Evolutionary conservation across 2,113 vertebrate genomes (phyloP).

Genomic region (Chaetops frenatus): DNA sequence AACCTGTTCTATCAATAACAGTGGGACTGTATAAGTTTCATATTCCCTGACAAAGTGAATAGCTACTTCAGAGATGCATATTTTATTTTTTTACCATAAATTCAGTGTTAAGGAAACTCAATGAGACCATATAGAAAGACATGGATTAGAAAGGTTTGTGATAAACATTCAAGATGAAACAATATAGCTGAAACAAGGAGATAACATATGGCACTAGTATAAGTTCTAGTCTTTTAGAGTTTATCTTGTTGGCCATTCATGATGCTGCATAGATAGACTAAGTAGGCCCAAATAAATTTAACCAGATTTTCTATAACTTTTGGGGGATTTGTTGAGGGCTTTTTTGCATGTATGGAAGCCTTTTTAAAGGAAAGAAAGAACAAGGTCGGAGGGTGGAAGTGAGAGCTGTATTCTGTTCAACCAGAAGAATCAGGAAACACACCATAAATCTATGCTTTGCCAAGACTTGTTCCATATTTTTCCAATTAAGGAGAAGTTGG

Average conservation of each 20-base stretch:
- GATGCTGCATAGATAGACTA: neutral
- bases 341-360: neutral
- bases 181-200: neutral
- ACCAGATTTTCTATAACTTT: neutral
- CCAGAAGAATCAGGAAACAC: neutral
- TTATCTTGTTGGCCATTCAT: rapidly evolving
- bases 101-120: neutral
- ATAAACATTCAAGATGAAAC: neutral
- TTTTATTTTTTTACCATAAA: neutral
- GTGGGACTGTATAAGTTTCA: neutral
- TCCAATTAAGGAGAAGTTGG: rapidly evolving
- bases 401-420: neutral
- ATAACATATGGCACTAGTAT: neutral
- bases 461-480: neutral
- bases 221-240: neutral
- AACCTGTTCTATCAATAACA: neutral
- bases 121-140: neutral
- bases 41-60: neutral
- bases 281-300: neutral
- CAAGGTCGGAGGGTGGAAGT: rapidly evolving
- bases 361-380: neutral
- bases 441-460: neutral
- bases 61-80: neutral
- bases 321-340: rapidly evolving
- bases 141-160: neutral